Conservation (phyloP, 2,888 invertebrate species). For the Agrochola litura region DNA sequence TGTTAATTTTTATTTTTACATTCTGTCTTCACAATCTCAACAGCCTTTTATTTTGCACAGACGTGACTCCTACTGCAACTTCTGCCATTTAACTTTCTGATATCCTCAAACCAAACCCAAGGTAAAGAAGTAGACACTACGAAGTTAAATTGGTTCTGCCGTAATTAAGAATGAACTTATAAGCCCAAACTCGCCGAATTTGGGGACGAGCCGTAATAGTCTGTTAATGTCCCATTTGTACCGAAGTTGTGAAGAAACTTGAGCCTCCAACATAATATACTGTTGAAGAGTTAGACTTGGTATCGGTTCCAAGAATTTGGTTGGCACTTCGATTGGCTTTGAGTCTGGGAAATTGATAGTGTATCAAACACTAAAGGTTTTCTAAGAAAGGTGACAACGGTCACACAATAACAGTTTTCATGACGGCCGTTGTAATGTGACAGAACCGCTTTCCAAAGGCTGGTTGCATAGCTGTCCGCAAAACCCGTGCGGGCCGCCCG, state of each 20-base stretch:
- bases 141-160: conserved; percentile 60
- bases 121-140: conserved; percentile 16
- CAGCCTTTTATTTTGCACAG: background rate
- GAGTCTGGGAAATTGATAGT: background rate
- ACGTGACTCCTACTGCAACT: background rate
- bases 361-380: background rate
- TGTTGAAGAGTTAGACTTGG: conserved; percentile 14
- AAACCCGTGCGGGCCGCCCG: no score
- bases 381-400: background rate
- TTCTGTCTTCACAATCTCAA: background rate
- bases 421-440: no score
- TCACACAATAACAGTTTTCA: background rate
- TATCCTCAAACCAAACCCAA: background rate
- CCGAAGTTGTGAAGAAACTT: conserved; percentile 5
- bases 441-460: no score
- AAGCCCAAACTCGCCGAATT: conserved; percentile 41
- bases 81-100: background rate
- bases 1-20: background rate
- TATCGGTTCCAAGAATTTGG: background rate
- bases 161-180: conserved; percentile 60
- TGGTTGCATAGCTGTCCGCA: no score
- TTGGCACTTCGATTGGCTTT: background rate
- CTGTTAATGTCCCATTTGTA: conserved; percentile 23
- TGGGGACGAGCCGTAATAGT: conserved; percentile 25
- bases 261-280: background rate